Base-by-base conservation (phyloP, 2,888 invertebrate species). In the Eilema depressum region DNA sequence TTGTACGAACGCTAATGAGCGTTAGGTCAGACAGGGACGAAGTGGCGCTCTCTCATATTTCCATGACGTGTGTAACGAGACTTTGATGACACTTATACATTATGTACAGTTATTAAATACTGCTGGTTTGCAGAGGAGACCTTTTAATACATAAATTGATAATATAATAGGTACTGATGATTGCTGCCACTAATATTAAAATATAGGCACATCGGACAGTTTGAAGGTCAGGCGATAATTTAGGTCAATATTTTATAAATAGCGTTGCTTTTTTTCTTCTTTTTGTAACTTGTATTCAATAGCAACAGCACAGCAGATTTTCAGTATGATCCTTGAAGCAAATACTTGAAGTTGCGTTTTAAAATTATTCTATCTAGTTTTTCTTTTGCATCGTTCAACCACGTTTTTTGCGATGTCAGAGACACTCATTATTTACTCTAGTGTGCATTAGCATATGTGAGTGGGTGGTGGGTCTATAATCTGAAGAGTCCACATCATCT, bases 41-140 rank as follows among this genome's bases (percentile, higher is more conserved):
- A 57, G 63, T 33, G 60, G 5, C 23, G 60, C 41, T 65, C 78
- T 77, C 76, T 79, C 78, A 76, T 70, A 72, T 80, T 80, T 76
- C 76, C 71, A 76, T 81, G 83, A 81, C 71, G 77, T 79, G 74
- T 80, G 82, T 82, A 86, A 85, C 78, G 84, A 84, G 79, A 70
- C 70, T 79, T 83, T 85, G 81, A 87, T 86, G 81, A 80, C 79
- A 75, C 70, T 75, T 76, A 68, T 70, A 70, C 76, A 73, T 70
- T 79, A 76, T 65, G 73, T 73, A 63, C 70, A 65, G 63, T 75
- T 68, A 74, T 66, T 66, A 41, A 69, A 53, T 62, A 62, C 68
- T 72, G 69, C 63, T 14, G 25, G 60, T 65, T 67, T 63, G 59
- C 12, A 47, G 26, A 23, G 20, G 25, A 41, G 47, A 59, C 14